phyloP scores from a whole-genome alignment of 2,113 vertebrate genomes.

The Ploceus nigricollis region DNA sequence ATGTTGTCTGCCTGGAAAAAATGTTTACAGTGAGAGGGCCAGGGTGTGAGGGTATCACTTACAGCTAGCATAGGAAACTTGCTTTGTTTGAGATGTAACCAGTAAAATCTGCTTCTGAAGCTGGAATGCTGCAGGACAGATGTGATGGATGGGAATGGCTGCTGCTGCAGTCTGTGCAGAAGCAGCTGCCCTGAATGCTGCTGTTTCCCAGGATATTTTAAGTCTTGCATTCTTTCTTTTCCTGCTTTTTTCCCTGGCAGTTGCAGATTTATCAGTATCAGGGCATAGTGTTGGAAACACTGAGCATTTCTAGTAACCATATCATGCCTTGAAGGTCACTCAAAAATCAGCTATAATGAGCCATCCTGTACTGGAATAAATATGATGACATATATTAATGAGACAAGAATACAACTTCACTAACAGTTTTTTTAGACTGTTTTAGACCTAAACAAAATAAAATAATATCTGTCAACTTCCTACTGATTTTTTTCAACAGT shows the following conservation, averaged over 20 bases:
- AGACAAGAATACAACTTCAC: neutral
- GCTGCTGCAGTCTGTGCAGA: neutral
- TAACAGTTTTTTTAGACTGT: neutral
- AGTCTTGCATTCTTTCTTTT: neutral
- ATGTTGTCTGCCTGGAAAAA: neutral
- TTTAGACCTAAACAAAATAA: neutral
- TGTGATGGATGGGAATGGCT: neutral
- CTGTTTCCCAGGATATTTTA: neutral
- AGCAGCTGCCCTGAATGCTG: neutral
- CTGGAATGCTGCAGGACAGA: neutral
- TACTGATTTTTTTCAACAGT: neutral
- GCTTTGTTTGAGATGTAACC: neutral
- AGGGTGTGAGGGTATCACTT: neutral
- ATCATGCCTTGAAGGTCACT: neutral
- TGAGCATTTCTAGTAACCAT: neutral
- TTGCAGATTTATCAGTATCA: neutral
- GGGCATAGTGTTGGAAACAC: neutral
- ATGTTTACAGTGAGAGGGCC: neutral
- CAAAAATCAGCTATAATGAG: neutral
- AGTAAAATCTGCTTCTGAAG: neutral
- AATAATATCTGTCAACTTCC: neutral
- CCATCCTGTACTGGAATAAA: neutral
- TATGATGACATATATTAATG: neutral
- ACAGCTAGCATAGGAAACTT: neutral
- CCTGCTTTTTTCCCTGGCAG: neutral